Conservation (phyloP, 2,797 vertebrate species). For the Orientallactaga sibirica region DNA sequence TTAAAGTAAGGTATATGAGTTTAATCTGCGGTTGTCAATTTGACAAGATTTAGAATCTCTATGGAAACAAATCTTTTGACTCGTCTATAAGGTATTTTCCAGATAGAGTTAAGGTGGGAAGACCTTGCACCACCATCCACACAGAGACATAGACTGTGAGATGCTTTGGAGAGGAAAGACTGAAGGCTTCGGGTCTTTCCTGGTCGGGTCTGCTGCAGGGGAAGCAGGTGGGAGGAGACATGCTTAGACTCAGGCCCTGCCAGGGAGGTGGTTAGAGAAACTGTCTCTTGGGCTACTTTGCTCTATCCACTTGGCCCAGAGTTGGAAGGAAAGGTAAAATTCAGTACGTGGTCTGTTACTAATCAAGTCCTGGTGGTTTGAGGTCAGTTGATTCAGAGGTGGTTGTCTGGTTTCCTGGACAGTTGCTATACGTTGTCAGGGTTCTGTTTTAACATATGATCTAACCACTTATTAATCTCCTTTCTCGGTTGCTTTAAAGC, state of each 20-base stretch:
- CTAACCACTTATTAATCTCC: neutral
- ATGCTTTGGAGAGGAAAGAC: neutral
- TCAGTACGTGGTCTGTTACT: neutral
- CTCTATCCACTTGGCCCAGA: neutral
- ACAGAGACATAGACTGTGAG: neutral
- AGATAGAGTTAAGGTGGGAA: too few species aligned
- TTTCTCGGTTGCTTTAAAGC: neutral
- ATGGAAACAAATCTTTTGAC: too few species aligned
- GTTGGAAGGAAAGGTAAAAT: neutral
- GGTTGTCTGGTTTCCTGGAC: neutral
- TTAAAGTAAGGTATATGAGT: neutral
- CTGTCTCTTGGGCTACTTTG: neutral
- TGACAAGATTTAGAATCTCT: too few species aligned
- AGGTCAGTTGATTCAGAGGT: neutral
- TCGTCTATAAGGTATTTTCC: too few species aligned
- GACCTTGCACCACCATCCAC: neutral
- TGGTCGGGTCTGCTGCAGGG: too few species aligned
- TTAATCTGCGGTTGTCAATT: too few species aligned
- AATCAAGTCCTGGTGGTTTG: neutral
- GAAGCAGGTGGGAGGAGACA: neutral
- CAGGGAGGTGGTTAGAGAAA: neutral
- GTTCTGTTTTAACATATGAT: neutral
- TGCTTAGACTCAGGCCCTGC: neutral
- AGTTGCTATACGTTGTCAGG: neutral
- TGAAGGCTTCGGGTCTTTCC: neutral